Base-by-base conservation (phyloP, 2,113 vertebrate species). In the Corythoichthys haematopterus region DNA sequence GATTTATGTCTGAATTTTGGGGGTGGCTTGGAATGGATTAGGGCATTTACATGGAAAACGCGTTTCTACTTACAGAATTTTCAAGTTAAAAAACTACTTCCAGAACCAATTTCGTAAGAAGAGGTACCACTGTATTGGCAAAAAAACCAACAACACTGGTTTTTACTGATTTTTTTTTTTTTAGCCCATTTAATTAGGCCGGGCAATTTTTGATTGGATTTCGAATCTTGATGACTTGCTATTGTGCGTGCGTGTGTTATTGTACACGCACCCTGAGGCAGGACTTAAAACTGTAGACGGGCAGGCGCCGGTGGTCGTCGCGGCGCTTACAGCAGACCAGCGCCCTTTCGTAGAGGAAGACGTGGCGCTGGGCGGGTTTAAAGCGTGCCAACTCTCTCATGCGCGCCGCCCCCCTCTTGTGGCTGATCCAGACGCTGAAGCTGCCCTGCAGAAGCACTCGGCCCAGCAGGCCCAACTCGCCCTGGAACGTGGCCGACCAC, bases 321-420 rank as follows among this genome's bases (percentile, higher is more conserved):
- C 96, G 77, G 59, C 92, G 94, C 89, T 99, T 99, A 86, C 97
- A 98, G 91, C 98, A 98, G 40, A 99, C 88, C 78, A 99, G 85
- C 0, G 95, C 96, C 45, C 93, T 93, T 74, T 98, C 96, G 0
- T 98, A 95, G 16, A 99, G 93, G 79, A 99, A 99, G 51, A 99
- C 89, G 64, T 98, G 97, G 35, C 97, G 88, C 85, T 98, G 97
- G 96, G 97, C 98, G 67, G 97, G 94, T 80, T 99, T 99, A 90
- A 99, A 99, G 71, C 97, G 89, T 65, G 95, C 95, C 79, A 99
- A 91, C 68, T 98, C 96, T 85, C 98, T 98, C 95, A 98, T 96
- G 67, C 98, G 94, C 3, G 94, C 95, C 0, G 94, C 87, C 9
- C 94, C 95, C 81, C 96, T 94, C 74, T 93, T 92, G 70, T 98